These are phyloP conservation scores for Arizona elegans DNA, from an alignment of 2,113 vertebrate species.

Conservation along the genomic window DNA sequence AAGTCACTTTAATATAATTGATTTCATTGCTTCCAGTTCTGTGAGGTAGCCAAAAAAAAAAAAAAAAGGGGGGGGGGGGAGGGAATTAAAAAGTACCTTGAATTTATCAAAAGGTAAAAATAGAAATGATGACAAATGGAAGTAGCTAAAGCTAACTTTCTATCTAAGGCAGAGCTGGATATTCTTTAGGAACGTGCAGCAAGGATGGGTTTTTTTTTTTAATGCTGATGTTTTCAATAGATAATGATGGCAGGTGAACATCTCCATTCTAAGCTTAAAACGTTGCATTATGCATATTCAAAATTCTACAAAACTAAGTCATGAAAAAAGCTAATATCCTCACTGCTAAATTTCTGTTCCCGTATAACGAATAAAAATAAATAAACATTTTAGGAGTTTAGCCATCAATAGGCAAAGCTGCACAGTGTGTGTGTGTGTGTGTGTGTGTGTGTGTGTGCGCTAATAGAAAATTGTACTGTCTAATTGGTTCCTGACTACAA, in stretches of 20 bases:
- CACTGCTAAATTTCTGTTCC: not conserved
- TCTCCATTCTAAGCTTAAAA: not conserved
- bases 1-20: conserved; percentile 38
- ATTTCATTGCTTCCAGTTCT: conserved; percentile 49
- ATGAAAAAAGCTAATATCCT: not conserved
- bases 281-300: not conserved
- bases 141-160: rapidly evolving
- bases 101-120: conserved; percentile 49
- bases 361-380: not conserved
- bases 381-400: not conserved
- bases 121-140: conserved; percentile 32
- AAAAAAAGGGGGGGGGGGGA: not conserved
- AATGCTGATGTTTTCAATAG: not conserved
- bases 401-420: not conserved
- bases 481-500: not conserved
- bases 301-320: not conserved
- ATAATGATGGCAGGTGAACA: not conserved
- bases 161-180: not conserved
- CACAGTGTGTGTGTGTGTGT: not conserved
- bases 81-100: not conserved
- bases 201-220: not conserved
- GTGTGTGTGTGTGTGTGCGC: not conserved
- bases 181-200: not conserved
- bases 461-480: not conserved
- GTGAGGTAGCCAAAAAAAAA: conserved; percentile 35